These are phyloP conservation scores for Tenthredo scrophulariae DNA, from an alignment of 2,888 invertebrate species.

Conservation along the genomic window DNA sequence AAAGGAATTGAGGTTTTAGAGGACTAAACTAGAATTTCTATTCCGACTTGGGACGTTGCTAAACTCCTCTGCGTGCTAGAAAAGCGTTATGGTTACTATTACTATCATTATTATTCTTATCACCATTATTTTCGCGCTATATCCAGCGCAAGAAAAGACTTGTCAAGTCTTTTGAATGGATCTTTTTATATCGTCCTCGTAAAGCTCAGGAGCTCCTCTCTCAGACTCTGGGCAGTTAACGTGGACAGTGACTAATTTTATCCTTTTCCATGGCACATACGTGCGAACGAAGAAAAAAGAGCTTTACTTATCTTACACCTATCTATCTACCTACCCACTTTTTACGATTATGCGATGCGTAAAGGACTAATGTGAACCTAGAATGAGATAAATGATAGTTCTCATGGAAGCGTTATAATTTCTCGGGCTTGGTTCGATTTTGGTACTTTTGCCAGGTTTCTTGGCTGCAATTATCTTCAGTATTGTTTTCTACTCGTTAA, in stretches of 20 bases:
- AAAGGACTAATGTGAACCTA: constrained; percentile 20
- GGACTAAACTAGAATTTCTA: too few species aligned
- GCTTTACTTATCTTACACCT: not conserved
- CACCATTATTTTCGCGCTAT: not conserved
- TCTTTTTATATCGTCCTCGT: constrained; percentile 17
- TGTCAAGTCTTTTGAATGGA: constrained; percentile 24
- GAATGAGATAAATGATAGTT: not conserved
- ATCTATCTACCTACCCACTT: constrained; percentile 1
- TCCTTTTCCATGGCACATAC: constrained; percentile 10
- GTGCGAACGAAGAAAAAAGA: constrained; percentile 3
- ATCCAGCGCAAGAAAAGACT: not conserved
- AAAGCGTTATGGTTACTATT: not conserved
- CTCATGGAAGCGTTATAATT: constrained; percentile 7
- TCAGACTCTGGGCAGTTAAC: constrained; percentile 15
- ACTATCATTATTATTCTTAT: not conserved
- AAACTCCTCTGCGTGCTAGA: not conserved
- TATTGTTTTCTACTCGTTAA: not conserved
- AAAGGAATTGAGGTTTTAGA: too few species aligned
- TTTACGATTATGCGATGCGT: constrained; percentile 15
- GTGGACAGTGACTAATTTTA: constrained; percentile 33
- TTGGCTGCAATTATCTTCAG: not conserved
- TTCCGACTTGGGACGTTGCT: not conserved
- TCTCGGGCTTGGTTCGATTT: not conserved
- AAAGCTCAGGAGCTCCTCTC: not conserved
- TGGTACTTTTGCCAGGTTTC: not conserved